Evolutionary conservation across 1,140 invertebrate genomes (phyloP), one percentile per base, ranked within the genome.

Genomic region (Pentalonia nigronervosa): DNA sequence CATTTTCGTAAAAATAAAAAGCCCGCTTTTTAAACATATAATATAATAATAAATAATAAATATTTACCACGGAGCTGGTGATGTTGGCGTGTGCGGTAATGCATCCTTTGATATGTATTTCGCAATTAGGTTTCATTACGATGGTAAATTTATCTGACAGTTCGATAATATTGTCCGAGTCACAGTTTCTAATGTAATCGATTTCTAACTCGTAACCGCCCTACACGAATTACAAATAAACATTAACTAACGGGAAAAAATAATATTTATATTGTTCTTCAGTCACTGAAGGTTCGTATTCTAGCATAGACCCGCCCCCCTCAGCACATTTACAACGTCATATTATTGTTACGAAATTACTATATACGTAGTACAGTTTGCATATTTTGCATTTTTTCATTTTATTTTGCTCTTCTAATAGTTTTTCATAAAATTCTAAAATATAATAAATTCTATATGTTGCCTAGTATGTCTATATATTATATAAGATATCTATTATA

Each of bases 121-220:
- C 17, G 30, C 90, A 91, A 23, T 91, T 67, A 7, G 76, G 30
- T 21, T 36, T 76, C 67, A 91, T 34, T 30, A n/a, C 8, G 21
- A 91, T 45, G 0, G 45, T 47, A 34, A 91, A 91, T 7, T 91
- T 91, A 30, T 76, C 60, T 2, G 90, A 91, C 1, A 91, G 30
- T 91, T 81, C 45, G 7, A 91, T 20, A 25, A 91, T 41, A 20
- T 91, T 91, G 25, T 91, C 30, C 20, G 60, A 48, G 30, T 34
- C 45, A 7, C 90, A 91, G 30, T 91, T 81, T 48, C 67, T 81
- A 25, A 76, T 67, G 30, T 91, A 91, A 8, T 91, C 90, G 23
- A 76, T 41, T 47, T 48, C 7, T 36, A 91, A 17, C 30, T 48
- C 30, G 30, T 76, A 14, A 81, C 90, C 90, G 2, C 90, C 67